Evolutionary conservation across 2,113 vertebrate genomes (phyloP), one percentile per base, ranked within the genome.

Genomic region (Zingel zingel): DNA sequence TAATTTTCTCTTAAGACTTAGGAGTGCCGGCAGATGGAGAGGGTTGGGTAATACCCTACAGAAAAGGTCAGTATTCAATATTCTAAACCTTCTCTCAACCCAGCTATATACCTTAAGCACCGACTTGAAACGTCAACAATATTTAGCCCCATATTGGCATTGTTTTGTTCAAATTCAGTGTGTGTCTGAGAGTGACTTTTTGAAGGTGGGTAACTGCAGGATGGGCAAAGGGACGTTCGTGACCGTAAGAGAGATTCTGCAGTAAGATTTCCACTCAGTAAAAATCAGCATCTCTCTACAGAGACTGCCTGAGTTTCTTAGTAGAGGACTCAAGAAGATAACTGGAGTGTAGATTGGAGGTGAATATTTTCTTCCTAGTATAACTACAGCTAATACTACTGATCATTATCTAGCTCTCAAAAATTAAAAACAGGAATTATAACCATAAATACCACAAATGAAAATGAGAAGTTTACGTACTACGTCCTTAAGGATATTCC

Each of bases 21-120:
- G 1, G 4, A 69, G 33, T 3, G 30, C 11, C 19, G 39, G 51
- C 5, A 48, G 71, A 45, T 56, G 39, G 62, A 43, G 69, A 66
- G 27, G 30, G 56, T 15, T 45, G 23, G 1, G 21, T 1, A 1
- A 8, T 18, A 48, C 50, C 74, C 33, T 1, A 36, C 36, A 66
- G 30, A 54, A 69, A 87, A 83, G 67, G 66, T 88, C 73, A 68
- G 47, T 10, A 66, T 79, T 82, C 73, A 21, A 66, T 88, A 83
- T 61, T 79, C 74, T n/a, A 30, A 74, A 75, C 5, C 36, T 51
- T 47, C 25, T 65, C 14, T 77, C n/a, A 11, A 59, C 25, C 58
- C 75, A 33, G 56, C n/a, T 5, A 16, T 59, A 19, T 14, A 61
- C 16, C 67, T 53, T 15, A 59, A 70, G 62, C 48, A 18, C 30